Conservation (phyloP, 1,140 invertebrate genomes). For the Drosophila kepulauana region DNA sequence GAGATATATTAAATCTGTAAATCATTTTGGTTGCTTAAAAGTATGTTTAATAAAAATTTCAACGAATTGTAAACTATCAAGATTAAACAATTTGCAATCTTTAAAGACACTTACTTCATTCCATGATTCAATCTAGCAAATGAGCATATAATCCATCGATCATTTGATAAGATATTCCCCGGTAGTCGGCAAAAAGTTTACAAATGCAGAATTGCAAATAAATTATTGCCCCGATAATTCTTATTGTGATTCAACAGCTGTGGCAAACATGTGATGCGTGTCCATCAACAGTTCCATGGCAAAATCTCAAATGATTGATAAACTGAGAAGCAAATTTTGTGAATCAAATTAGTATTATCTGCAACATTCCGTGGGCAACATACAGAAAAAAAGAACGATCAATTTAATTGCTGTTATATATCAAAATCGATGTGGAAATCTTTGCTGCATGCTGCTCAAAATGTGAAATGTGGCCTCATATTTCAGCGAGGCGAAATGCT, state of each 20-base stretch:
- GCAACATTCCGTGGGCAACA: constrained; percentile 40
- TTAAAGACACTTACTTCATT: too few species aligned
- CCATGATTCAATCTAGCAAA: too few species aligned
- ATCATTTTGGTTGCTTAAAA: too few species aligned
- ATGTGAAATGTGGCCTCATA: constrained; percentile 53
- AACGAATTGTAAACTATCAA: too few species aligned
- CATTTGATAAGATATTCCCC: too few species aligned
- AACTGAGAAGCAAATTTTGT: constrained; percentile 52
- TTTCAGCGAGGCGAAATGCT: constrained; percentile 15
- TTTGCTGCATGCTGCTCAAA: constrained; percentile 6
- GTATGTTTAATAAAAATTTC: too few species aligned
- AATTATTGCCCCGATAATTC: not conserved
- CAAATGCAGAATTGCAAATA: not conserved
- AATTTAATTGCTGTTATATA: constrained; percentile 63
- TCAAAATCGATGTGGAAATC: constrained; percentile 58
- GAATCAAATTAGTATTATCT: constrained; percentile 47
- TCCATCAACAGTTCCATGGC: constrained; percentile 47
- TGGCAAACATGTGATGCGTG: constrained; percentile 29
- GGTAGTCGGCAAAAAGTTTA: too few species aligned
- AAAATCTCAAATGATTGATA: constrained; percentile 58
- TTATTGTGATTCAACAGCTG: constrained; percentile 9
- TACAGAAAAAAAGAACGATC: constrained; percentile 11
- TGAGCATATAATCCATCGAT: too few species aligned
- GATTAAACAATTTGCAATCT: too few species aligned
- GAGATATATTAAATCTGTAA: too few species aligned